Evolutionary conservation across 1,140 invertebrate genomes (phyloP).

Genomic region (Drosophila miranda): DNA sequence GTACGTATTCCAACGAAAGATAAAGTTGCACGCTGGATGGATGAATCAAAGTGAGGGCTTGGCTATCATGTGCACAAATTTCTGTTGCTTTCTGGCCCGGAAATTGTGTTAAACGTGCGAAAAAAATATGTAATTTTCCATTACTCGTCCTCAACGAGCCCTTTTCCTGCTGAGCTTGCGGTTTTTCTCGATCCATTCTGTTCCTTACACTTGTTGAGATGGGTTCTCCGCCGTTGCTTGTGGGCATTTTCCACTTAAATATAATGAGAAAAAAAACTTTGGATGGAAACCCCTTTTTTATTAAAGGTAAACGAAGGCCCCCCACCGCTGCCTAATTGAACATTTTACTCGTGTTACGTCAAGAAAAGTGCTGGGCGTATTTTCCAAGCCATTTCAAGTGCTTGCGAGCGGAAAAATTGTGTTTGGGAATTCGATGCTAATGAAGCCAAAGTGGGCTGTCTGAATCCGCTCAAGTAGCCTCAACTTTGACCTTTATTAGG

Average conservation of each 20-base stretch:
- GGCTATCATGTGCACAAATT: conserved; percentile 17
- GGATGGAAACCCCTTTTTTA: conserved; percentile 55
- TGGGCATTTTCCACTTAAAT: conserved; percentile 49
- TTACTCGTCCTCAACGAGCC: conserved; percentile 46
- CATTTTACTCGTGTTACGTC: conserved; percentile 58
- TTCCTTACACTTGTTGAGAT: conserved; percentile 21
- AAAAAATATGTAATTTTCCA: conserved; percentile 69
- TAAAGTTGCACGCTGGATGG: conserved; percentile 22
- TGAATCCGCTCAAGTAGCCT: conserved; percentile 18
- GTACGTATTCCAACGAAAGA: conserved; percentile 6
- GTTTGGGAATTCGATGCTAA: conserved; percentile 49
- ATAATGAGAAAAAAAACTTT: conserved; percentile 67
- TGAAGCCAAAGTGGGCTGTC: conserved; percentile 52
- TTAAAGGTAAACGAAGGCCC: conserved; percentile 29
- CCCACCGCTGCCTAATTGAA: conserved; percentile 51
- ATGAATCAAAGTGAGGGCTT: conserved; percentile 1
- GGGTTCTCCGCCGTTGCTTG: conserved; percentile 9
- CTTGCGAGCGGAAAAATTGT: conserved; percentile 37
- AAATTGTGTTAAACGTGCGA: conserved; percentile 76
- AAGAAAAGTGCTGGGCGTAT: conserved; percentile 15
- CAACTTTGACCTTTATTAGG: conserved; percentile 56
- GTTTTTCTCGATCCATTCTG: conserved; percentile 23
- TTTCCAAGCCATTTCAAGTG: conserved; percentile 67
- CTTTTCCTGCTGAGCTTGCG: conserved; percentile 24
- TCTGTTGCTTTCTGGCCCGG: conserved; percentile 37